Conservation (phyloP, 2,797 vertebrate genomes). For the Thalassophryne amazonica region DNA sequence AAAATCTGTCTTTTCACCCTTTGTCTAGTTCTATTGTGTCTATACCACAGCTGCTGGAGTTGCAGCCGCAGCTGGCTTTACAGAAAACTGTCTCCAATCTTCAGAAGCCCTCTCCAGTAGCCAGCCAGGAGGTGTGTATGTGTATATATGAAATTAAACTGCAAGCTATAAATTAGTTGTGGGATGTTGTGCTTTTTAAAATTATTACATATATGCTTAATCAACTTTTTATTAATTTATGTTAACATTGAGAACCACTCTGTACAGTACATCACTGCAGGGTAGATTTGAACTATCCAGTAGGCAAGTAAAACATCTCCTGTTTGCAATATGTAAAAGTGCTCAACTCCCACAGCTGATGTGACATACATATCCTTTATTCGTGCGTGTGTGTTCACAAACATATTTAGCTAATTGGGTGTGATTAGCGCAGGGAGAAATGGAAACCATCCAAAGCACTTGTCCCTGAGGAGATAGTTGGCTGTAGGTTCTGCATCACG, state of each 20-base stretch:
- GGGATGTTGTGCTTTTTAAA: too few relatives aligned
- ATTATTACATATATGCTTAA: too few relatives aligned
- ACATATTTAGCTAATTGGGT: too few relatives aligned
- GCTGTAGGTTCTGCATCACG: too few relatives aligned
- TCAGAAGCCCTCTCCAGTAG: slow-evolving; percentile 92
- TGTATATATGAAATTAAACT: not conserved
- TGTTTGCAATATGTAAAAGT: not conserved
- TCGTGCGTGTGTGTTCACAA: too few relatives aligned
- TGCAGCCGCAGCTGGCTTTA: slow-evolving; percentile 96
- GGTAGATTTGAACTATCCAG: not conserved
- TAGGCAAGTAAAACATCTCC: not conserved
- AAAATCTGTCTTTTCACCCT: not conserved
- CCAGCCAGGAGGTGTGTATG: slow-evolving; percentile 89
- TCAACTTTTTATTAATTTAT: too few relatives aligned
- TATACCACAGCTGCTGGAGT: slow-evolving; percentile 96
- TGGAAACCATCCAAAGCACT: too few relatives aligned
- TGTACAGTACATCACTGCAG: not conserved
- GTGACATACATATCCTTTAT: too few relatives aligned
- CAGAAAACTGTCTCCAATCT: slow-evolving; percentile 99
- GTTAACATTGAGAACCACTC: not conserved
- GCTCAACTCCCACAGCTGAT: too few relatives aligned
- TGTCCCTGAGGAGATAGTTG: too few relatives aligned
- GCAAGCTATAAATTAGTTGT: not conserved
- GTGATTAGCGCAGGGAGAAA: too few relatives aligned
- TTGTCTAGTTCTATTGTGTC: slow-evolving; percentile 90